Conservation (phyloP, 2,113 vertebrate genomes). For the Poecile atricapillus region DNA sequence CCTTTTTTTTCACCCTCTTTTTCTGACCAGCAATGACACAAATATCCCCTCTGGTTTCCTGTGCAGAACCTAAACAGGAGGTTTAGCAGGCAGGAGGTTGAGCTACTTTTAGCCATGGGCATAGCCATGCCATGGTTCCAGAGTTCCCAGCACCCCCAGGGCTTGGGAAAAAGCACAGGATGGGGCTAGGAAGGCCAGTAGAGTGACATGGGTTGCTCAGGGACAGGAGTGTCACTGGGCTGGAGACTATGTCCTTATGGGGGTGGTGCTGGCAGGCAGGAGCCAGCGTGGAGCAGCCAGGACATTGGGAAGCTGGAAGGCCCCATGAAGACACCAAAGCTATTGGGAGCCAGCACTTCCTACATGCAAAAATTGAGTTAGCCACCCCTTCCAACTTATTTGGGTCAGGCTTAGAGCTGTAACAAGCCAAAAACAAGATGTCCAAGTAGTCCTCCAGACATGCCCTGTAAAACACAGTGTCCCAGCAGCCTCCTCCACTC, state of each 20-base stretch:
- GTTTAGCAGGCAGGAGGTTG: neutral
- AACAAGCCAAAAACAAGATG: neutral
- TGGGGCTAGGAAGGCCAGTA: neutral
- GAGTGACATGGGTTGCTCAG: rapidly evolving
- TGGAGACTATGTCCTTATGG: neutral
- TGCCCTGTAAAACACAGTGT: neutral
- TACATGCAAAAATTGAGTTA: neutral
- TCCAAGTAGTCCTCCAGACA: neutral
- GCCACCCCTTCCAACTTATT: neutral
- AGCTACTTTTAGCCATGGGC: neutral
- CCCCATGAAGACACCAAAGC: neutral
- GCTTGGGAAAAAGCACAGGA: neutral
- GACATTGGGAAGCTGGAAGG: neutral
- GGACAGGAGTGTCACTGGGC: neutral
- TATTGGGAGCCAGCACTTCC: neutral
- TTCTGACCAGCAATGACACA: conserved; percentile 2
- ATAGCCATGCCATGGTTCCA: neutral
- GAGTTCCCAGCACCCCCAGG: rapidly evolving
- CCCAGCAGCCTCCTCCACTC: neutral
- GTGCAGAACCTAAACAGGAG: conserved; percentile 31
- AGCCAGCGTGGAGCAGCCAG: neutral
- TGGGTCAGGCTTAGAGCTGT: neutral
- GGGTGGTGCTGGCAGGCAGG: neutral
- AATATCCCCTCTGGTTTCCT: conserved; percentile 50
- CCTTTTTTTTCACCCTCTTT: neutral